Evolutionary conservation across 1,140 invertebrate species (phyloP).

Genomic region (Drosophila cardini): DNA sequence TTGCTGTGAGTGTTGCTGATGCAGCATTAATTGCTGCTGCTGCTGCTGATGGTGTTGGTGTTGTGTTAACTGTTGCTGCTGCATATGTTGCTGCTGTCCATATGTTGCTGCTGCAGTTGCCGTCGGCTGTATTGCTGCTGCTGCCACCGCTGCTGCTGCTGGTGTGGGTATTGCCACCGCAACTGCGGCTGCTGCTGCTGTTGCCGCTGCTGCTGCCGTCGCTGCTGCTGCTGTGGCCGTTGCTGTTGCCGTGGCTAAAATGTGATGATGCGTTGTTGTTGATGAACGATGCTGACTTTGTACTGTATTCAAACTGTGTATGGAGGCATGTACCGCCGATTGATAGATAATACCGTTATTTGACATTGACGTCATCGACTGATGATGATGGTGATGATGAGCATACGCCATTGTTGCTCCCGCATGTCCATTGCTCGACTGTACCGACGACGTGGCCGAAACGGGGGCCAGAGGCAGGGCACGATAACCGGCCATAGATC

Average conservation of each 20-base stretch:
- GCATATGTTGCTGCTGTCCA: constrained; percentile 53
- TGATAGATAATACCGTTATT: constrained; percentile 85
- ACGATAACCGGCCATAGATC: constrained; percentile 78
- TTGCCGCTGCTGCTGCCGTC: constrained; percentile 58
- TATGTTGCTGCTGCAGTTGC: constrained; percentile 44
- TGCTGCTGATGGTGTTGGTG: constrained; percentile 30
- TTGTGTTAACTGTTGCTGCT: constrained; percentile 30
- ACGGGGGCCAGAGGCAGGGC: constrained; percentile 74
- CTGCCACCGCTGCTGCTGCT: constrained; percentile 43
- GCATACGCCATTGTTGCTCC: constrained; percentile 69
- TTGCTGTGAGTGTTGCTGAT: constrained; percentile 27
- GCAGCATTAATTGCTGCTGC: constrained; percentile 29
- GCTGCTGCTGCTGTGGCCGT: constrained; percentile 67
- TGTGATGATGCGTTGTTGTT: constrained; percentile 79
- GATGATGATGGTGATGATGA: constrained; percentile 79
- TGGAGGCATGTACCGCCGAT: constrained; percentile 83
- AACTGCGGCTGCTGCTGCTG: constrained; percentile 55
- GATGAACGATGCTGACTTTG: constrained; percentile 80
- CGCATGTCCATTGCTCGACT: constrained; percentile 42
- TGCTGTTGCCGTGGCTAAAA: constrained; percentile 73
- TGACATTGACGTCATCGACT: constrained; percentile 81
- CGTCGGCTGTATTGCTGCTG: constrained; percentile 30
- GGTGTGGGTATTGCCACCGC: constrained; percentile 46
- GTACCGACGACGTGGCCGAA: constrained; percentile 61
- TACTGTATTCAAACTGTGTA: constrained; percentile 82